phyloP scores from a whole-genome alignment of 2,113 vertebrate species.

The Lophotis ruficrista region DNA sequence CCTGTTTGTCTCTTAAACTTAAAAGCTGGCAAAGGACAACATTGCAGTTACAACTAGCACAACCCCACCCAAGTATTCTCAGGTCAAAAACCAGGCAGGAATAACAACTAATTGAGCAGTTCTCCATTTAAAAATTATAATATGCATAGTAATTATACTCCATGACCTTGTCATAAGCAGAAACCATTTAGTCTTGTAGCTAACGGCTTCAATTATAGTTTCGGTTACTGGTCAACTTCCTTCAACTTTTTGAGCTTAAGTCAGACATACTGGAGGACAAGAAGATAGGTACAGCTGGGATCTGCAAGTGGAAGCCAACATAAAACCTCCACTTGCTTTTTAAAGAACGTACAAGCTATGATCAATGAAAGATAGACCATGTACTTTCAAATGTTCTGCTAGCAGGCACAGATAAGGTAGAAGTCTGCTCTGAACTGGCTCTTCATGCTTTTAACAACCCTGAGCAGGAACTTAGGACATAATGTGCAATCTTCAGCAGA shows the following conservation, averaged over 20 bases:
- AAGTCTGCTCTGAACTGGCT: not conserved
- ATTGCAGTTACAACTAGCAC: not conserved
- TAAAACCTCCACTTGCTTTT: not conserved
- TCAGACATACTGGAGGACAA: not conserved
- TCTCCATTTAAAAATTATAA: not conserved
- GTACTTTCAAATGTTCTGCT: not conserved
- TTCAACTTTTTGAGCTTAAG: not conserved
- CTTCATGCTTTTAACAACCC: not conserved
- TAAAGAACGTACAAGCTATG: not conserved
- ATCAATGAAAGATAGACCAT: accelerated
- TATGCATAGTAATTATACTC: not conserved
- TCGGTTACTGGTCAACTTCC: not conserved
- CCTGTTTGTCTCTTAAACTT: not conserved
- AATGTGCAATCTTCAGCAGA: not conserved
- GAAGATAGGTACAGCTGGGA: not conserved
- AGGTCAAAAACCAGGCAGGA: not conserved
- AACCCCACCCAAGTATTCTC: not conserved
- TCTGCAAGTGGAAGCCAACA: not conserved
- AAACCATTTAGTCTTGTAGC: not conserved
- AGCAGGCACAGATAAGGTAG: not conserved
- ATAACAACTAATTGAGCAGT: not conserved
- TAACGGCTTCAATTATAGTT: not conserved
- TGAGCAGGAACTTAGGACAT: not conserved
- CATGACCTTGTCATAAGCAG: not conserved
- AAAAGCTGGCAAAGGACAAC: not conserved